Evolutionary conservation across 2,113 vertebrate genomes (phyloP), one percentile per base, ranked within the genome.

Genomic region (Chamaea fasciata): DNA sequence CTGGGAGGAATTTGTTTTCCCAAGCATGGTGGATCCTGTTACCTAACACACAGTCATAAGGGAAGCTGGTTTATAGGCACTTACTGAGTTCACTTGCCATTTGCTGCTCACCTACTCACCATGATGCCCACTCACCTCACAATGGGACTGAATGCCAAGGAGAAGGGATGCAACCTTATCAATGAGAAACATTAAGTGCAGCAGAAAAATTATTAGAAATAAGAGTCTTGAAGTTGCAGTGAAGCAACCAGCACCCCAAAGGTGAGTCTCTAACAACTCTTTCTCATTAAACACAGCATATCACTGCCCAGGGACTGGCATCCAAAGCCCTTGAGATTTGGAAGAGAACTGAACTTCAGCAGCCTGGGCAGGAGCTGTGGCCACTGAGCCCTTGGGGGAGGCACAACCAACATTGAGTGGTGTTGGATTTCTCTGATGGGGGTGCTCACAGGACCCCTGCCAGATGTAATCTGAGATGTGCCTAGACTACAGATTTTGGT

Each of bases 331-430:
- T 16, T 10, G n/a, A 60, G 30, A 53, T 31, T 3, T 1, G 1
- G 44, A 76, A 71, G 41, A 63, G 44, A 86, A 64, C 9, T 46
- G 39, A 64, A 35, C 11, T 68, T 60, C 2, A 4, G 53, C 44
- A 73, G 16, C 15, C 20, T 35, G 30, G 22, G 35, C 59, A 81
- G 37, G 4, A 77, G 33, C 67, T 26, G 44, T 10, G 19, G n/a
- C 21, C 47, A 37, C 18, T 2, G 3, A 63, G 35, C 23, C 49
- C 59, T 9, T 10, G 24, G 18, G 20, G 13, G 8, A 62, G 30
- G 23, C 30, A 39, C 30, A 4, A 71, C 39, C 50, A 59, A 59
- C 41, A 57, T 7, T 0, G 0, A 10, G 8, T 13, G 15, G 21
- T 24, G 14, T 0, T 35, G 52, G 69, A 39, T 31, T 63, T 67